phyloP scores from a whole-genome alignment of 2,888 invertebrate genomes.

The Andrena bucephala region DNA sequence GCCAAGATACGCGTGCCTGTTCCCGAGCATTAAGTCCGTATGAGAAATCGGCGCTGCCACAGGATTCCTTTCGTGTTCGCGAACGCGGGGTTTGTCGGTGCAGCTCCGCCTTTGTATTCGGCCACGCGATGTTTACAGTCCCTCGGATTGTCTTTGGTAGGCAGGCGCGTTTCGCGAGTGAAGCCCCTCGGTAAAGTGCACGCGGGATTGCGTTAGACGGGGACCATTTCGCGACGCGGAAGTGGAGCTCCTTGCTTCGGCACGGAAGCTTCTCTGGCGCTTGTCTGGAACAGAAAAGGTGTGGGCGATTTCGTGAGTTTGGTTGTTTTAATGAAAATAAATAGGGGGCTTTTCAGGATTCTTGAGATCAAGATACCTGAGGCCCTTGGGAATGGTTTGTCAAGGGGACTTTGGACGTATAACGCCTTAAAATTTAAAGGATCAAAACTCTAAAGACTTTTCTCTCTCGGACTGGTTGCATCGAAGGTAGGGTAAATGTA shows the following conservation, averaged over 20 bases:
- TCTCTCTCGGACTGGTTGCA: too few species aligned
- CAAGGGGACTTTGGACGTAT: too few species aligned
- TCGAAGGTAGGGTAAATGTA: too few species aligned
- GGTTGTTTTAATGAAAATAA: too few species aligned
- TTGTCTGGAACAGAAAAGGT: neutral
- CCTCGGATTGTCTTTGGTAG: conserved; percentile 13
- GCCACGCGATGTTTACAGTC: neutral
- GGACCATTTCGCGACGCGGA: neutral
- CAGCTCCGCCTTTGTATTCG: neutral
- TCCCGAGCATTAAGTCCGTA: conserved; percentile 52
- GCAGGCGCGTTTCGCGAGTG: neutral
- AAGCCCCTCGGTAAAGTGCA: neutral
- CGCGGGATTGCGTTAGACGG: neutral
- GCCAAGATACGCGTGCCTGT: conserved; percentile 8
- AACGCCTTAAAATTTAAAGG: too few species aligned
- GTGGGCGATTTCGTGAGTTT: neutral
- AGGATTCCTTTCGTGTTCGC: neutral
- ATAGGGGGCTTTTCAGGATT: too few species aligned
- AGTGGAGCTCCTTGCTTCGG: neutral
- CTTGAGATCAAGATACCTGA: too few species aligned
- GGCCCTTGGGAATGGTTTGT: too few species aligned
- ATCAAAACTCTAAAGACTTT: too few species aligned
- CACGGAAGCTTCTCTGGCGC: neutral
- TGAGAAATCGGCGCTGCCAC: neutral
- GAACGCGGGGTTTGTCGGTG: neutral